These are phyloP conservation scores for Paralinhomoeus sp. DNA, from an alignment of 2,888 invertebrate genomes.

Conservation along the genomic window DNA sequence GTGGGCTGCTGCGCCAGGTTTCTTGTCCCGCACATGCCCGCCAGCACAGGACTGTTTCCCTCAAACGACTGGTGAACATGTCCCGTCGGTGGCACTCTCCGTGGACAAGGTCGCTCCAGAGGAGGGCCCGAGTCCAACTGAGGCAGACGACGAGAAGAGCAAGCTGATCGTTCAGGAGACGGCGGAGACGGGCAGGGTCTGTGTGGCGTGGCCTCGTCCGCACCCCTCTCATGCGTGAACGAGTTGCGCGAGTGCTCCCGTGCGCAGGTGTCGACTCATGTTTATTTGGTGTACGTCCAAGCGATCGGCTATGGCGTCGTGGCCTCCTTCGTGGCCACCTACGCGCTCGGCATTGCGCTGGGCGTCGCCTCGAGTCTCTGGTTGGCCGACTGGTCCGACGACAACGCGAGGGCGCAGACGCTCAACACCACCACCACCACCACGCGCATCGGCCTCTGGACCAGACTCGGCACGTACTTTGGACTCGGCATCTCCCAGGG, in stretches of 20 bases:
- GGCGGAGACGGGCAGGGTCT: conserved; percentile 52
- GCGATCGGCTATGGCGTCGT: conserved; percentile 58
- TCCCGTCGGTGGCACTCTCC: too few relatives aligned
- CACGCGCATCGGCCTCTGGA: too few relatives aligned
- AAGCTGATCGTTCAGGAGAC: conserved; percentile 62
- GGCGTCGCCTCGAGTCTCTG: conserved; percentile 18
- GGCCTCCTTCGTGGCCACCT: conserved; percentile 43
- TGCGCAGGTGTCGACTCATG: conserved; percentile 56
- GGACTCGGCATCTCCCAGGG: too few relatives aligned
- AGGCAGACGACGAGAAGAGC: conserved; percentile 8
- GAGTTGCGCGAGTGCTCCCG: too few relatives aligned
- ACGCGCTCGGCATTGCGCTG: conserved; percentile 14
- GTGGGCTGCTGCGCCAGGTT: too few relatives aligned
- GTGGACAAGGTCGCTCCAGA: background rate
- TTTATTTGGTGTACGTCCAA: conserved; percentile 66
- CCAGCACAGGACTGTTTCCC: too few relatives aligned
- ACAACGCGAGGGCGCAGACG: too few relatives aligned
- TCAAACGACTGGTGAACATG: too few relatives aligned
- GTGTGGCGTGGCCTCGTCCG: background rate
- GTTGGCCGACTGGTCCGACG: conserved; percentile 23
- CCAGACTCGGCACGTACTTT: too few relatives aligned
- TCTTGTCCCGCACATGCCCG: too few relatives aligned
- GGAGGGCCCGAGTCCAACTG: background rate
- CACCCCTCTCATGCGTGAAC: too few relatives aligned
- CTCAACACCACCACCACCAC: too few relatives aligned